Conservation (phyloP, 1,140 invertebrate species). For the Phymorhynchus buccinoides region DNA sequence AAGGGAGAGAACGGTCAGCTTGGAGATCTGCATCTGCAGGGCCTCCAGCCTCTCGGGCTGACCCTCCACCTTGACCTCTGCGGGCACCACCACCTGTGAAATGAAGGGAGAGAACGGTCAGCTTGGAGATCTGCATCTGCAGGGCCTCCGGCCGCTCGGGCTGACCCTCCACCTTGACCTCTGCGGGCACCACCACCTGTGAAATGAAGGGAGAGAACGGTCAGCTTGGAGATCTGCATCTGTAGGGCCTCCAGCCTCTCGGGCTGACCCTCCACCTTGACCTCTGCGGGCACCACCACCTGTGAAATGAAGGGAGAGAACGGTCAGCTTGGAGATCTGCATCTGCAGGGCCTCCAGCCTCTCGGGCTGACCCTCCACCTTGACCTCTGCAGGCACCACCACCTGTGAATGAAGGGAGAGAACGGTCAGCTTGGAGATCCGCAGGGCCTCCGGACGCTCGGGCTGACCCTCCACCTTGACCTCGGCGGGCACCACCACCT, state of each 20-base stretch:
- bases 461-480: slow-evolving; percentile 79
- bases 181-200: slow-evolving; percentile 76
- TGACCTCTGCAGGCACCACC: slow-evolving; percentile 77
- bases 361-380: slow-evolving; percentile 81
- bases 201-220: slow-evolving; percentile 44
- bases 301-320: slow-evolving; percentile 51
- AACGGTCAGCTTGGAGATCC: slow-evolving; percentile 86
- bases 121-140: slow-evolving; percentile 86
- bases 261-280: slow-evolving; percentile 78
- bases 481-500: slow-evolving; percentile 77
- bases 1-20: slow-evolving; percentile 76
- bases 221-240: background rate
- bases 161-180: slow-evolving; percentile 78
- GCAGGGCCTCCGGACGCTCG: slow-evolving; percentile 86
- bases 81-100: slow-evolving; percentile 73
- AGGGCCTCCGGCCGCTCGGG: slow-evolving; percentile 86
- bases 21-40: slow-evolving; percentile 86
- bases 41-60: slow-evolving; percentile 85
- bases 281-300: slow-evolving; percentile 77
- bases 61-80: slow-evolving; percentile 79
- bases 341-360: slow-evolving; percentile 86
- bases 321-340: slow-evolving; percentile 84
- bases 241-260: slow-evolving; percentile 86
- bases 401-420: slow-evolving; percentile 68
- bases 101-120: slow-evolving; percentile 73